Conservation (phyloP, 2,888 invertebrate species). For the Didymodactylos carnosus region DNA sequence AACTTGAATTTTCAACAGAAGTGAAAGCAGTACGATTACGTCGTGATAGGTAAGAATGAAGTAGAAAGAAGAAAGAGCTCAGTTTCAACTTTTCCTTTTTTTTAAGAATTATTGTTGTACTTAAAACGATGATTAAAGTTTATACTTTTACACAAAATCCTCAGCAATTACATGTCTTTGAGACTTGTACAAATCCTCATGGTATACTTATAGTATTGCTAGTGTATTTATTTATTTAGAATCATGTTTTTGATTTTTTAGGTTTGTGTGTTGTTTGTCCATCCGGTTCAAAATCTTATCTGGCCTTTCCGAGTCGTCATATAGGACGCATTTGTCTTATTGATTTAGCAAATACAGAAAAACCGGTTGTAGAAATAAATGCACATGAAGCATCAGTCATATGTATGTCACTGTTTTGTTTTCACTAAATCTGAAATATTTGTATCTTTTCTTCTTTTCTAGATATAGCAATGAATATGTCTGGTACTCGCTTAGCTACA, state of each 20-base stretch:
- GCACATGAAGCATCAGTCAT: constrained; percentile 82
- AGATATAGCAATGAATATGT: constrained; percentile 4
- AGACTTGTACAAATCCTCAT: constrained; percentile 72
- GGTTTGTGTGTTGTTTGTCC: constrained; percentile 83
- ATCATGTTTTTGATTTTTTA: constrained; percentile 20
- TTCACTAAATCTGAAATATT: constrained; percentile 69
- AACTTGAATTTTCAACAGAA: constrained; percentile 74
- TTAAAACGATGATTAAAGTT: constrained; percentile 84
- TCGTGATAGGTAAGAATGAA: constrained; percentile 59
- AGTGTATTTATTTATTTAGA: neutral
- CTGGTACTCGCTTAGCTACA: constrained; percentile 6
- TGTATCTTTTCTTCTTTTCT: no score
- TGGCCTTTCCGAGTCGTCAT: constrained; percentile 80
- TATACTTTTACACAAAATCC: constrained; percentile 90
- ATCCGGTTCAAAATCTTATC: constrained; percentile 67
- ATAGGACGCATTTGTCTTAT: constrained; percentile 78
- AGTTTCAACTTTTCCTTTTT: constrained; percentile 6
- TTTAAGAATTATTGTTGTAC: constrained; percentile 66
- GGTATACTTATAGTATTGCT: no score
- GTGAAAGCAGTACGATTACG: constrained; percentile 76
- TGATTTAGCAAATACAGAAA: constrained; percentile 77
- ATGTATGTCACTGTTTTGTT: no score
- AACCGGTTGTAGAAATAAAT: constrained; percentile 62
- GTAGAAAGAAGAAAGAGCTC: no score
- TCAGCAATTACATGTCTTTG: constrained; percentile 81